phyloP scores from a whole-genome alignment of 2,888 invertebrate species.

The Oxystoma pomonae region DNA sequence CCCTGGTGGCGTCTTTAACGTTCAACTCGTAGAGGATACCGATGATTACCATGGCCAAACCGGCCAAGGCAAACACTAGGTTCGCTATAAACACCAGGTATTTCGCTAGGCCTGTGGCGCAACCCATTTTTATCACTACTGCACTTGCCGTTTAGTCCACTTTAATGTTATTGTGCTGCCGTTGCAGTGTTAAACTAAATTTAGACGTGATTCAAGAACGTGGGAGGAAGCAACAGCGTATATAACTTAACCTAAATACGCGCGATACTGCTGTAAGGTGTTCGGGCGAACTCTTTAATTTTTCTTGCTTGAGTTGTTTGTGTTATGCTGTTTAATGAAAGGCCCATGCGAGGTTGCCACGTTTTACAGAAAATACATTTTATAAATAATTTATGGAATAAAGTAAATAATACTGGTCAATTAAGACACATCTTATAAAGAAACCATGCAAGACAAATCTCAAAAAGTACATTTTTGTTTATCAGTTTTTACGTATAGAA shows the following conservation, averaged over 20 bases:
- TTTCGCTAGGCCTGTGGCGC: conserved; percentile 44
- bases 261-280: too few relatives aligned
- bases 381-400: too few relatives aligned
- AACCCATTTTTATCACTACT: conserved; percentile 41
- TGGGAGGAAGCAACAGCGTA: not conserved
- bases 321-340: not conserved
- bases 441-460: too few relatives aligned
- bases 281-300: not conserved
- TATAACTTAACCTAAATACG: not conserved
- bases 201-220: not conserved
- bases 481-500: too few relatives aligned
- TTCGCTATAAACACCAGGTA: conserved; percentile 45
- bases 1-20: conserved; percentile 46
- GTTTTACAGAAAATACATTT: too few relatives aligned
- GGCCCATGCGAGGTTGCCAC: too few relatives aligned
- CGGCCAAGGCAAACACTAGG: conserved; percentile 67
- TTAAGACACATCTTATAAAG: too few relatives aligned
- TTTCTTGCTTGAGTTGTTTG: not conserved
- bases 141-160: not conserved
- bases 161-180: not conserved
- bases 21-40: conserved; percentile 63
- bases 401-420: too few relatives aligned
- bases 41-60: conserved; percentile 62
- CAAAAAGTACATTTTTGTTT: too few relatives aligned
- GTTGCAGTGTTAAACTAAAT: not conserved